phyloP scores from a whole-genome alignment of 2,888 invertebrate species.

The Oscheius sp. region DNA sequence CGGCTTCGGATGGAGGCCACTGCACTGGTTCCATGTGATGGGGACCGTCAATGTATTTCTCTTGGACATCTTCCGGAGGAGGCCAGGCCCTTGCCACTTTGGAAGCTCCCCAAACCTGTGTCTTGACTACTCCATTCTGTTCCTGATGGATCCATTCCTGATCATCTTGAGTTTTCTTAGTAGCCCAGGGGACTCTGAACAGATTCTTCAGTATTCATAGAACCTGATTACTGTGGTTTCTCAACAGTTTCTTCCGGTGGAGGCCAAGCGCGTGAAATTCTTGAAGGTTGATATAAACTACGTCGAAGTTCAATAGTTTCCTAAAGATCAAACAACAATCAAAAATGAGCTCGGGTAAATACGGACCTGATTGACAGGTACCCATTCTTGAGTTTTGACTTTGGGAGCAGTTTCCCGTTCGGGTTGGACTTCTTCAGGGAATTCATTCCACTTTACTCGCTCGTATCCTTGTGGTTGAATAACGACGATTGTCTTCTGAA shows the following conservation, averaged over 20 bases:
- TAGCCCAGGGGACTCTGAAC: constrained; percentile 41
- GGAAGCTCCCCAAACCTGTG: constrained; percentile 49
- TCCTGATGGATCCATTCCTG: constrained; percentile 68
- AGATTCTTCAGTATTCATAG: not conserved
- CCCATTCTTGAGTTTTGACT: constrained; percentile 70
- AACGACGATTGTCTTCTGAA: constrained; percentile 67
- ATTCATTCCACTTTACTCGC: constrained; percentile 69
- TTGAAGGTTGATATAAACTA: constrained; percentile 63
- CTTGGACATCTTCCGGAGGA: constrained; percentile 55
- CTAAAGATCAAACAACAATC: not conserved
- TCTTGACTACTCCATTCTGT: constrained; percentile 43
- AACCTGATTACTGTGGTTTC: constrained; percentile 41
- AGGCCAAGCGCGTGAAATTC: constrained; percentile 67
- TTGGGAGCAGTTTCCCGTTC: constrained; percentile 61
- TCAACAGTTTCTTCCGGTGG: constrained; percentile 60
- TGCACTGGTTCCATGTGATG: constrained; percentile 64
- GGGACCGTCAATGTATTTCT: constrained; percentile 33
- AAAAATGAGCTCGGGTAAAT: not conserved
- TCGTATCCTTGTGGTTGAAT: constrained; percentile 64
- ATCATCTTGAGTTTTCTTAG: constrained; percentile 61
- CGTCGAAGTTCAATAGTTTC: constrained; percentile 49
- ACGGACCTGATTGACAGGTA: constrained; percentile 58
- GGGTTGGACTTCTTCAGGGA: constrained; percentile 62
- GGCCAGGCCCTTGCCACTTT: constrained; percentile 66
- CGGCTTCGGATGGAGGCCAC: constrained; percentile 71